Conservation (phyloP, 2,888 invertebrate species). For the Pediacus dermestoides region DNA sequence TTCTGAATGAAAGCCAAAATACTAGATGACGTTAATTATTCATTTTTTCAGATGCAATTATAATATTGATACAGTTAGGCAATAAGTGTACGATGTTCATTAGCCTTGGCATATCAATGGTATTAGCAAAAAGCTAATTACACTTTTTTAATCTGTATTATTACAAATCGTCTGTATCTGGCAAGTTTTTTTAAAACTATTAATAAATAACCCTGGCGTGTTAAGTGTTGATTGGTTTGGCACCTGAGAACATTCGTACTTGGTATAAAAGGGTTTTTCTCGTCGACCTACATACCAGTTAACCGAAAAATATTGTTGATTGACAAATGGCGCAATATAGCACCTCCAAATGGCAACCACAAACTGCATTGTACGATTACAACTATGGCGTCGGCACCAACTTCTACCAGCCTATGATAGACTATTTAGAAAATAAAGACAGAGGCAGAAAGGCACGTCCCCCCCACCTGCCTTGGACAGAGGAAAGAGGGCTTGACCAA, state of each 20-base stretch:
- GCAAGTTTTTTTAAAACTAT: too few species aligned
- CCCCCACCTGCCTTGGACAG: constrained; percentile 72
- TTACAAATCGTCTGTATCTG: too few species aligned
- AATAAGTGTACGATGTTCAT: too few species aligned
- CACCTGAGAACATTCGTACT: constrained; percentile 23
- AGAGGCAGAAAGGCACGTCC: constrained; percentile 42
- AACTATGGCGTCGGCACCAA: constrained; percentile 82
- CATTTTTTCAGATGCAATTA: too few species aligned
- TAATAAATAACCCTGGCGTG: too few species aligned
- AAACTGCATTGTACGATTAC: constrained; percentile 70
- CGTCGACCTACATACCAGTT: constrained; percentile 25
- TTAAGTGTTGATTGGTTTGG: constrained; percentile 37
- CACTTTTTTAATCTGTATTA: too few species aligned
- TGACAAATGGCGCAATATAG: constrained; percentile 26
- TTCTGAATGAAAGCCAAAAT: too few species aligned
- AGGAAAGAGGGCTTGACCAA: constrained; percentile 66
- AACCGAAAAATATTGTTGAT: constrained; percentile 17
- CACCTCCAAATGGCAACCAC: constrained; percentile 49
- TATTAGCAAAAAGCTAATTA: too few species aligned
- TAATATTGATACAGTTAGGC: too few species aligned
- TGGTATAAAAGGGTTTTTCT: constrained; percentile 33
- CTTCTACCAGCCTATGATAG: constrained; percentile 84
- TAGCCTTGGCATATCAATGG: too few species aligned
- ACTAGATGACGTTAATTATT: too few species aligned
- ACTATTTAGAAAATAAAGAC: constrained; percentile 72